Conservation (phyloP, 2,113 vertebrate genomes). For the Lophotis ruficrista region DNA sequence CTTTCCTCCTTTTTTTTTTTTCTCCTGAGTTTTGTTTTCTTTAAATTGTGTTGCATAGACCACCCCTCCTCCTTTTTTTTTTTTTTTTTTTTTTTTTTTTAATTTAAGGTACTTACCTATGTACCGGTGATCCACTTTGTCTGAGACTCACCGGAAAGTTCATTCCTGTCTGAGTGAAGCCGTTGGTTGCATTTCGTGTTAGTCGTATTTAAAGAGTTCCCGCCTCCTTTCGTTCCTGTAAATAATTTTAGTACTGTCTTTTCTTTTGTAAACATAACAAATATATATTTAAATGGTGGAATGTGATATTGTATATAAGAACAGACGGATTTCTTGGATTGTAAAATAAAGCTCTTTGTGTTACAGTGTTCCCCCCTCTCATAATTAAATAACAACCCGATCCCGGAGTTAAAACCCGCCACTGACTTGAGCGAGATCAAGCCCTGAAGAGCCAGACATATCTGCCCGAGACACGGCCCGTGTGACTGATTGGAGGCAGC, state of each 20-base stretch:
- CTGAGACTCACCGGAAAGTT: conserved; percentile 46
- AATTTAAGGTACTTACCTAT: conserved; percentile 52
- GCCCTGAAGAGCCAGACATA: background rate
- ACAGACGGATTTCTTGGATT: conserved; percentile 43
- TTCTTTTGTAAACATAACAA: conserved; percentile 69
- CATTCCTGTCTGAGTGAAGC: conserved; percentile 77
- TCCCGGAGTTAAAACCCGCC: background rate
- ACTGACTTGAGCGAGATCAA: background rate
- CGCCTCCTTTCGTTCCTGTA: conserved; percentile 62
- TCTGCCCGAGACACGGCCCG: background rate
- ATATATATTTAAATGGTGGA: conserved; percentile 71
- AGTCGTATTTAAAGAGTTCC: conserved; percentile 55
- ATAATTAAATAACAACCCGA: background rate
- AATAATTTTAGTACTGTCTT: conserved; percentile 68
- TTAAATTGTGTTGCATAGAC: conserved; percentile 25
- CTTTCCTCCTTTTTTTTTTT: background rate
- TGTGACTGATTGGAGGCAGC: background rate
- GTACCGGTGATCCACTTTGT: conserved; percentile 8
- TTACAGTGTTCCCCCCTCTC: background rate
- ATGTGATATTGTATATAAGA: conserved; percentile 73
- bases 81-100: background rate
- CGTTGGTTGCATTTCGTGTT: conserved; percentile 39
- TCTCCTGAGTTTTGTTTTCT: background rate
- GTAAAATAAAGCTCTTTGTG: conserved; percentile 77
- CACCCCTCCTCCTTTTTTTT: background rate